Conservation (phyloP, 2,888 invertebrate genomes). For the Dorcus hopei region DNA sequence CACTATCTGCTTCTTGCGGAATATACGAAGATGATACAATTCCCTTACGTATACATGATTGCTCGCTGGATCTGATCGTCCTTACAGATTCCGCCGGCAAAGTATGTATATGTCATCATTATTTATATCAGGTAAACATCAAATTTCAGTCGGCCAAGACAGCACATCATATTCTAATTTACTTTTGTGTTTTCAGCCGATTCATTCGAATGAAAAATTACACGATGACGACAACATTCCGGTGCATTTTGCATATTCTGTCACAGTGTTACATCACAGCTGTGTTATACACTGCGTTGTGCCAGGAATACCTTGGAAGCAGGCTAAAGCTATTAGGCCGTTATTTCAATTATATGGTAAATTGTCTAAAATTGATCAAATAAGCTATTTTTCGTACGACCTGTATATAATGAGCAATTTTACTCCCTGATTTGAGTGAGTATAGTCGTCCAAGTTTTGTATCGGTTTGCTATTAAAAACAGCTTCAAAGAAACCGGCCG, state of each 20-base stretch:
- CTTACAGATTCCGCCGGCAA: constrained; percentile 71
- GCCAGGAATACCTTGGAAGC: constrained; percentile 75
- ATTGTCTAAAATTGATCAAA: too few species aligned
- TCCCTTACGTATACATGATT: constrained; percentile 77
- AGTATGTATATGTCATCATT: constrained; percentile 78
- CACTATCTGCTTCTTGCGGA: constrained; percentile 54
- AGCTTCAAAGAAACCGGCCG: too few species aligned
- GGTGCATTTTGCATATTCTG: constrained; percentile 82
- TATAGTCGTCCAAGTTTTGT: too few species aligned
- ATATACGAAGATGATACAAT: constrained; percentile 79
- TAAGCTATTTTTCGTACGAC: too few species aligned
- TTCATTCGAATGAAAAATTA: constrained; percentile 53
- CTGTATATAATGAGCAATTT: too few species aligned
- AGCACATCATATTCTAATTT: constrained; percentile 4
- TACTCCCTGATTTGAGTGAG: too few species aligned
- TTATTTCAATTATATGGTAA: constrained; percentile 70
- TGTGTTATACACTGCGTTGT: constrained; percentile 80
- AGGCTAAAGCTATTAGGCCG: constrained; percentile 72
- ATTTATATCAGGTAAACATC: constrained; percentile 63
- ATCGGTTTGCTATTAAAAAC: too few species aligned
- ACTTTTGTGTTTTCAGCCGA: constrained; percentile 47
- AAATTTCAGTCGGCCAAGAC: not conserved
- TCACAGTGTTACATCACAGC: constrained; percentile 79
- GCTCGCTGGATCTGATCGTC: constrained; percentile 75
- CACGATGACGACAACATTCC: constrained; percentile 56